Base-by-base conservation (phyloP, 2,113 vertebrate genomes). In the Pundamilia nyererei region DNA sequence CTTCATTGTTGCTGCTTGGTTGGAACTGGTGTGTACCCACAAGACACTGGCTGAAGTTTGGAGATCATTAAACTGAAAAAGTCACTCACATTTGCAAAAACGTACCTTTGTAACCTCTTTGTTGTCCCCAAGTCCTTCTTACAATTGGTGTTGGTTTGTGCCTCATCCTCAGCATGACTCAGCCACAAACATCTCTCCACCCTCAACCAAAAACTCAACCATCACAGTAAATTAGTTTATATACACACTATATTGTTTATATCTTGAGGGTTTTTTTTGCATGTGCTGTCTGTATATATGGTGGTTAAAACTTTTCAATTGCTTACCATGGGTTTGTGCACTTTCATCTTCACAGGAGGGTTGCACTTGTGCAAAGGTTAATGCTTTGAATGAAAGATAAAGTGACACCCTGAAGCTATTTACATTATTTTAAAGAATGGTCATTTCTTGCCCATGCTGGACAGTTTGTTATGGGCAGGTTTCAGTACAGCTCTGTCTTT, bases 401-500 rank as follows among this genome's bases (percentile, higher is more conserved):
- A 86, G 62, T 38, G 45, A 19, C 70, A 56, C 55, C 13, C 54
- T 21, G 10, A 40, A 72, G 38, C 70, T 85, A 55, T 88, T 77
- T 82, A 79, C 3, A 21, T 58, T 26, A 21, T n/a, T 83, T 68
- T 21, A 49, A 40, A 85, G 51, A 51, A 21, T 17, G 60, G 9
- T 47, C 3, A 51, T 88, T 60, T 92, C 75, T 79, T 82, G 40
- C 68, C 56, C n/a, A 19, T 80, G 83, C 45, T 62, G 86, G 51
- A 26, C 72, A 24, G 56, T 62, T 81, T 83, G 83, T 84, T 87
- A n/a, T 88, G 80, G 80, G 56, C 56, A 62, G 72, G 40, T 83
- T 89, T 83, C 81, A 89, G 53, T 21, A 13, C 81, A 92, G 86
- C 90, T 84, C 88, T 89, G 88, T 93, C 92, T 86, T 90, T 84